Percentiles rank a stretch among this genome's conserved stretches.
Evolutionary conservation across 2,888 invertebrate species (phyloP).

Genomic region (Dendrolimus houi): DNA sequence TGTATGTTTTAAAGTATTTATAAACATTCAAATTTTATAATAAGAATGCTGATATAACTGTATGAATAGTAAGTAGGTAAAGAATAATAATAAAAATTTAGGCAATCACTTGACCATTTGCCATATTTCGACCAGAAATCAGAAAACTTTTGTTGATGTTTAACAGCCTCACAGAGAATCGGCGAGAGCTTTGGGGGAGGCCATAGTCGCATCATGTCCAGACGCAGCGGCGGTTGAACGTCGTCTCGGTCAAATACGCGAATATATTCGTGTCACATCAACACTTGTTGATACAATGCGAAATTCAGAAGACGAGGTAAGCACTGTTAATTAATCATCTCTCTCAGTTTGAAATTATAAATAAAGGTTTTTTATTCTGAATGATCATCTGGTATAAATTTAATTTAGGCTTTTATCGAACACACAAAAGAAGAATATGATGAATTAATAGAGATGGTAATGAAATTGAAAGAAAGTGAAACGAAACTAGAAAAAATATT

Average conservation of each 20-base stretch:
- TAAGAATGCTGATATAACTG: too few relatives aligned
- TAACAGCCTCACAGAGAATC: conserved; percentile 57
- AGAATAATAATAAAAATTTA: too few relatives aligned
- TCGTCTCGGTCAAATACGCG: conserved; percentile 82
- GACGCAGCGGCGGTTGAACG: conserved; percentile 82
- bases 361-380: background rate
- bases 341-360: too few relatives aligned
- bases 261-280: conserved; percentile 83
- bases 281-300: conserved; percentile 82
- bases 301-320: conserved; percentile 82
- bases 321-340: conserved; percentile 2
- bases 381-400: conserved; percentile 29
- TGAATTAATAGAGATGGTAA: conserved; percentile 80
- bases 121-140: too few relatives aligned
- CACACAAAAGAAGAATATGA: conserved; percentile 74
- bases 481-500: conserved; percentile 78
- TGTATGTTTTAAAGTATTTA: too few relatives aligned
- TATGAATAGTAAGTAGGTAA: too few relatives aligned
- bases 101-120: too few relatives aligned
- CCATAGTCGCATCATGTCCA: conserved; percentile 70
- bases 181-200: conserved; percentile 60
- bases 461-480: conserved; percentile 83
- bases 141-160: too few relatives aligned
- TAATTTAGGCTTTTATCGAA: conserved; percentile 68
- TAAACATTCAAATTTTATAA: too few relatives aligned